Base-by-base conservation (phyloP, 2,888 invertebrate species). In the Theretra japonica region DNA sequence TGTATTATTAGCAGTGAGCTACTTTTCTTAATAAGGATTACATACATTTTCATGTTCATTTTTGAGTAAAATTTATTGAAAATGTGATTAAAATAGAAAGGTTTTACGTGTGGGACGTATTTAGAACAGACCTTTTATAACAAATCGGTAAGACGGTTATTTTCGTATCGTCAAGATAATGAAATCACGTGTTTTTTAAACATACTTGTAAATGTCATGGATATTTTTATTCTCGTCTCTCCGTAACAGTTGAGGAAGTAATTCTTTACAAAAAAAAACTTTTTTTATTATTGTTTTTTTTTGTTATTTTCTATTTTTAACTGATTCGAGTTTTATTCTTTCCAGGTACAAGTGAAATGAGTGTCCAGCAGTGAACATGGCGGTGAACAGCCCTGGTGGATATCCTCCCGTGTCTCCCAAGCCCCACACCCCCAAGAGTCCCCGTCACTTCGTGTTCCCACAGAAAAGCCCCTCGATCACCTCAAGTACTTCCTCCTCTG, bases 371-470 rank as follows among this genome's bases (percentile, higher is more conserved):
- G 84, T 82, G 84, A 88, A 78, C 77, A 95, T 95, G 95, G 95
- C 95, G 77, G 94, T 95, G 79, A 95, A 95, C 85, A 95, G 95
- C 79, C 95, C 95, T 5, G 95, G 95, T 79, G 92, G 95, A 77
- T 95, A 95, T 80, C 94, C 93, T 25, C 94, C 94, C 19, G 89
- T 95, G 58, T 95, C 95, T n/a, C 95, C 95, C 6, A 95, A 95
- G 76, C 94, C 95, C 0, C 90, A 90, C 77, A 95, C 95, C 4
- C 95, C 95, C 0, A 95, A 95, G 84, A 95, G 95, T 79, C 95
- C 95, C 0, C 92, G 95, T 1, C 95, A 95, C 82, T 95, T 95
- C 76, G 86, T 95, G 57, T 95, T 95, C 80, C 95, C 95, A 0
- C 95, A 95, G 77, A 95, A 95, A 77, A 92, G 95, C 71, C 95